Percentiles rank a stretch among this genome's conserved stretches.
These are phyloP conservation scores for Odontothrips loti DNA, from an alignment of 2,888 invertebrate species.

Conservation along the genomic window DNA sequence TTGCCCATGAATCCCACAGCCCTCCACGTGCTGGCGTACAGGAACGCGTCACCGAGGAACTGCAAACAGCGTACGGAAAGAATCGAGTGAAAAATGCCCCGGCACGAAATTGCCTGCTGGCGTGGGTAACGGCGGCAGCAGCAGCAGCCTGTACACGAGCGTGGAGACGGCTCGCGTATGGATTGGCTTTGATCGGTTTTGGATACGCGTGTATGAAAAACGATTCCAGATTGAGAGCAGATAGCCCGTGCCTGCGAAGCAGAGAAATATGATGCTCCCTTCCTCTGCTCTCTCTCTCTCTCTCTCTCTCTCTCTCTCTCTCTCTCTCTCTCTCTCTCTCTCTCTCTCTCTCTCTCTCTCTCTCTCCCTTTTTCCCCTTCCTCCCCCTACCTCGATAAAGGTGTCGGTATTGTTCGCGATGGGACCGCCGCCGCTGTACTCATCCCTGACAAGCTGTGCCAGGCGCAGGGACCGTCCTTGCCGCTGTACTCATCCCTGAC, in stretches of 20 bases:
- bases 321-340: neutral
- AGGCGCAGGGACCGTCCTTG: conserved; percentile 11
- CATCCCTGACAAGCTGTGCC: conserved; percentile 1
- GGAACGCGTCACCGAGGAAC: neutral
- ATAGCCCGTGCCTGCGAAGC: neutral
- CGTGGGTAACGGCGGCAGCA: too few species aligned
- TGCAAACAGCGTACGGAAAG: neutral
- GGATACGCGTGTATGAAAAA: conserved; percentile 11
- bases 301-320: neutral
- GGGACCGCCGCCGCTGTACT: neutral
- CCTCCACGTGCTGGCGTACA: neutral
- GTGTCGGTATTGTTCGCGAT: neutral
- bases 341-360: neutral
- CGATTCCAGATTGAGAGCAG: neutral
- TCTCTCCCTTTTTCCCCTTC: neutral
- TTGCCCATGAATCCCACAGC: neutral
- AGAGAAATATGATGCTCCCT: neutral
- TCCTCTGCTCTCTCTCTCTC: neutral
- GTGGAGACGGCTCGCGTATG: neutral
- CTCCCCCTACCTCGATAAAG: neutral
- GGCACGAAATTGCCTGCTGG: too few species aligned
- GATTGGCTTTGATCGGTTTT: conserved; percentile 11
- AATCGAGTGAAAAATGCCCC: too few species aligned
- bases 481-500: too few species aligned
- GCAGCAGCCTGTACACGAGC: neutral